Conservation (phyloP, 1,140 invertebrate species). For the Agrilus planipennis region DNA sequence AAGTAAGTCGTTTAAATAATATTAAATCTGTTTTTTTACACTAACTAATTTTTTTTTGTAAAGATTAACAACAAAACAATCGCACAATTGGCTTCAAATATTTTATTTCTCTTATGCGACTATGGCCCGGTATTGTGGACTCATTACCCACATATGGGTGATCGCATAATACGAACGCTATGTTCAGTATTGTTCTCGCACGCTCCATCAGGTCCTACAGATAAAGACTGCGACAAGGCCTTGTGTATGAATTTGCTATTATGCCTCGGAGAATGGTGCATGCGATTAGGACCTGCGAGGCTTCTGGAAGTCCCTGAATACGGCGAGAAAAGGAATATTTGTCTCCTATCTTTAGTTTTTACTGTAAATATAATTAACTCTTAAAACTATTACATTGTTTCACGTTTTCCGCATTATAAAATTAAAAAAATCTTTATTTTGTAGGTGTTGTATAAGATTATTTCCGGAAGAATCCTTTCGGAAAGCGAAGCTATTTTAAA, state of each 20-base stretch:
- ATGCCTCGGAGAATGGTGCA: conserved; percentile 88
- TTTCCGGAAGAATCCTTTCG: conserved; percentile 31
- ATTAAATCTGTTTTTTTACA: not conserved
- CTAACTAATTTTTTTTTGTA: conserved; percentile 27
- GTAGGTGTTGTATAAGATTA: conserved; percentile 37
- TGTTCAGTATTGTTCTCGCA: conserved; percentile 39
- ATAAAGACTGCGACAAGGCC: conserved; percentile 51
- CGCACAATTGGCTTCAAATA: conserved; percentile 78
- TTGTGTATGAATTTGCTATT: conserved; percentile 76
- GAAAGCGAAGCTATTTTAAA: conserved; percentile 23
- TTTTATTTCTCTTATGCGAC: conserved; percentile 68
- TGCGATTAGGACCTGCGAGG: conserved; percentile 48
- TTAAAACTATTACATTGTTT: too few relatives aligned
- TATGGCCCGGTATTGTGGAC: conserved; percentile 62
- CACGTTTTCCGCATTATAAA: not conserved
- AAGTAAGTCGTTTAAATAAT: conserved; percentile 43
- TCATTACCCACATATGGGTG: conserved; percentile 65
- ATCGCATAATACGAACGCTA: conserved; percentile 49
- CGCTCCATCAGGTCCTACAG: conserved; percentile 20
- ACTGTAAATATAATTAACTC: conserved; percentile 34
- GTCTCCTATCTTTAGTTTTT: conserved; percentile 49
- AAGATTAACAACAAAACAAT: conserved; percentile 77
- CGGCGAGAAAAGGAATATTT: conserved; percentile 34
- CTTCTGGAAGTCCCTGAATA: conserved; percentile 35
- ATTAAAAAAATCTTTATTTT: conserved; percentile 14